Conservation (phyloP, 2,888 invertebrate species). For the Ormyrus rosae region DNA sequence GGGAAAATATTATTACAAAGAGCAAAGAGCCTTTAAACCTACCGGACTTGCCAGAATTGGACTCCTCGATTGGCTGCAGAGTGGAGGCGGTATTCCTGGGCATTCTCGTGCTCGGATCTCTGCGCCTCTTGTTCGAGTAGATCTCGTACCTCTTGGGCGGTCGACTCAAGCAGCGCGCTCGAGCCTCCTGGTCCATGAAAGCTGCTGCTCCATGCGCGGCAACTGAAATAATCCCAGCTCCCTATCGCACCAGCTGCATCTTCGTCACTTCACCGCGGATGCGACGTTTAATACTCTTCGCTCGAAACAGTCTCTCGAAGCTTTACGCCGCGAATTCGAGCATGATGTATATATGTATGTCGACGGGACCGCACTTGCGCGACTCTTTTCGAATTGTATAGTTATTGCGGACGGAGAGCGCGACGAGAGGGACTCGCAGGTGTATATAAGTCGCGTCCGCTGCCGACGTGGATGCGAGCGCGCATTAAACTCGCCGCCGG, state of each 20-base stretch:
- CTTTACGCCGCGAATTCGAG: neutral
- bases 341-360: too few relatives aligned
- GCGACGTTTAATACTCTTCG: neutral
- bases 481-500: constrained; percentile 45
- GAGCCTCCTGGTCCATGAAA: constrained; percentile 58
- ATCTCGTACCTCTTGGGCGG: constrained; percentile 56
- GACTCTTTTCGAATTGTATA: neutral
- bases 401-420: too few relatives aligned
- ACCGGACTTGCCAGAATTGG: constrained; percentile 68
- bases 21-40: constrained; percentile 46
- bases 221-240: neutral
- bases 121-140: constrained; percentile 55
- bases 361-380: constrained; percentile 1
- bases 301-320: neutral
- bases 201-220: neutral
- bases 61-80: constrained; percentile 71
- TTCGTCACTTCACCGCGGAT: neutral
- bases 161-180: constrained; percentile 54
- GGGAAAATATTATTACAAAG: too few relatives aligned
- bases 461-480: constrained; percentile 48
- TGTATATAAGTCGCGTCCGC: neutral
- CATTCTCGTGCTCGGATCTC: constrained; percentile 60
- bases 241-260: constrained; percentile 2
- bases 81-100: constrained; percentile 63
- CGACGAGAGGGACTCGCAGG: too few relatives aligned